Percentiles rank a stretch among this genome's conserved stretches.
Conservation (phyloP, 2,797 vertebrate species). For the Labeo calbasu region DNA sequence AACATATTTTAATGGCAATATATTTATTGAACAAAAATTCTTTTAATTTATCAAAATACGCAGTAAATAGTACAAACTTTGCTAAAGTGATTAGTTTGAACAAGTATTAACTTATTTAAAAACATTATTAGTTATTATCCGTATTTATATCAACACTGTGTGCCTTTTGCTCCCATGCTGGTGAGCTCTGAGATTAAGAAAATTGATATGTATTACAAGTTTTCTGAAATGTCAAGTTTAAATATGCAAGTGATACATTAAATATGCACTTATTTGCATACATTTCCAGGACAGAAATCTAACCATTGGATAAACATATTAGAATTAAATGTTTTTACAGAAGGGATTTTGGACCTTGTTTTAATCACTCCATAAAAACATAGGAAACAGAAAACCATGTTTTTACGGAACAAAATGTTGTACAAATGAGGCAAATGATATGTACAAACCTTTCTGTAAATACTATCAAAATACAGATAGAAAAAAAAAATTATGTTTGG, state of each 20-base stretch:
- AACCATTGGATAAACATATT: background rate
- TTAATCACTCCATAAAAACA: background rate
- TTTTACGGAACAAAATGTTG: background rate
- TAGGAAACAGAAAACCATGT: no score
- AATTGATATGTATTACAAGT: background rate
- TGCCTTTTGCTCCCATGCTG: no score
- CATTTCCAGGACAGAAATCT: background rate
- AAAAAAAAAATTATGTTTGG: background rate
- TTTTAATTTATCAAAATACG: no score
- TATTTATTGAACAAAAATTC: no score
- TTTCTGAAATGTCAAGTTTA: background rate
- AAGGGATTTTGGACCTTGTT: background rate
- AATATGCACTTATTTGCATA: background rate
- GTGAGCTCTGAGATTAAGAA: background rate
- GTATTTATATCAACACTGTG: no score
- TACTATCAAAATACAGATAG: background rate
- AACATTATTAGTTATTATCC: no score
- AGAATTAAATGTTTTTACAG: background rate
- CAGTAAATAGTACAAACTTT: no score
- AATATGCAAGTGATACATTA: background rate
- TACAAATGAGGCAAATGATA: background rate
- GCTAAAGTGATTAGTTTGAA: no score
- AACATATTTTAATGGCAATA: no score
- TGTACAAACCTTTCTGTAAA: background rate
- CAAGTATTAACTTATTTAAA: no score